Conservation (phyloP, 2,888 invertebrate species). For the Ophion costatus region DNA sequence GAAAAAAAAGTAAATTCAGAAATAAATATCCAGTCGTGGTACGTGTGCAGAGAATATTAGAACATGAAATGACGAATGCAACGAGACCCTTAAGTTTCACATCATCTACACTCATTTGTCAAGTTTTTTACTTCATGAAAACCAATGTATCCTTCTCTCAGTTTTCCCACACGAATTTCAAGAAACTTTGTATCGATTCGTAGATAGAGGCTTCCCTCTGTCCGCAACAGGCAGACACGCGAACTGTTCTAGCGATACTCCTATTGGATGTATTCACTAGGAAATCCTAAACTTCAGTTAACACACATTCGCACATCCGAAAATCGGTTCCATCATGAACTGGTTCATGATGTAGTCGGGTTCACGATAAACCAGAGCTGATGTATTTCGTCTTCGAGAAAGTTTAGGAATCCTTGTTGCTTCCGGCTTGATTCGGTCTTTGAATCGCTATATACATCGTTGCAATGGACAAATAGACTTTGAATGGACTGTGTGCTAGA, state of each 20-base stretch:
- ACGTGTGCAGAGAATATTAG: not conserved
- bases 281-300: conserved; percentile 29
- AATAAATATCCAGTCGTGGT: not conserved
- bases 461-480: conserved; percentile 52
- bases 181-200: conserved; percentile 78
- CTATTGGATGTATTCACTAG: conserved; percentile 17
- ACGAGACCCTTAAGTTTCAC: conserved; percentile 71
- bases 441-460: conserved; percentile 13
- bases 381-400: conserved; percentile 28
- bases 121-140: conserved; percentile 66
- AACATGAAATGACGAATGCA: conserved; percentile 7
- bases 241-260: not conserved
- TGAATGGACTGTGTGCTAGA: conserved; percentile 25
- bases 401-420: conserved; percentile 41
- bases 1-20: not conserved
- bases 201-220: conserved; percentile 72
- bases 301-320: conserved; percentile 7
- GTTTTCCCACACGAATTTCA: conserved; percentile 72
- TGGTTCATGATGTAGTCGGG: too few species aligned
- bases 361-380: too few species aligned
- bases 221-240: conserved; percentile 11
- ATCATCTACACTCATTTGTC: conserved; percentile 68
- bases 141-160: conserved; percentile 73
- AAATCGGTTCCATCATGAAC: not conserved
- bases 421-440: not conserved